phyloP scores from a whole-genome alignment of 2,888 invertebrate species.

The Anaspis maculata region DNA sequence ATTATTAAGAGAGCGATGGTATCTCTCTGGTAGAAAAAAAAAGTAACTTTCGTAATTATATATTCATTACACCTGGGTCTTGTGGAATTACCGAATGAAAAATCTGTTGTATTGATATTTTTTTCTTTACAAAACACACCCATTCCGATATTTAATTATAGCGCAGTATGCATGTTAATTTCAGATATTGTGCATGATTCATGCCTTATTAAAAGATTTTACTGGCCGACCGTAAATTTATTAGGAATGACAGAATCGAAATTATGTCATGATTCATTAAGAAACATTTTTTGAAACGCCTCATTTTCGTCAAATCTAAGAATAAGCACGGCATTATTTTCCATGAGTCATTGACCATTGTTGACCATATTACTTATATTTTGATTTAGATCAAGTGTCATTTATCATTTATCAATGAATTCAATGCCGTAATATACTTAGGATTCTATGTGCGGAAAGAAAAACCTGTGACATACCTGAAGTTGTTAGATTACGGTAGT shows the following conservation, averaged over 20 bases:
- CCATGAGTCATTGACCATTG: too few species aligned
- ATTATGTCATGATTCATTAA: too few species aligned
- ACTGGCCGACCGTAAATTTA: slow-evolving; percentile 8
- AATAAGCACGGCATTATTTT: too few species aligned
- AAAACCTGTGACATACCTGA: slow-evolving; percentile 21
- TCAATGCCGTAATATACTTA: too few species aligned
- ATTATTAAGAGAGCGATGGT: slow-evolving; percentile 1
- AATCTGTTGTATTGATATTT: too few species aligned
- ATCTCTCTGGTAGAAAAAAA: neutral
- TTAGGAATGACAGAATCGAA: slow-evolving; percentile 4
- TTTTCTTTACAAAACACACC: slow-evolving; percentile 8
- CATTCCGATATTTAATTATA: too few species aligned
- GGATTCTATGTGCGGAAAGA: too few species aligned
- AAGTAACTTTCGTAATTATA: slow-evolving; percentile 6
- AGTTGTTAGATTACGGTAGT: slow-evolving; percentile 20
- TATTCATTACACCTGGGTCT: slow-evolving; percentile 3
- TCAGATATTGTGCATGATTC: slow-evolving; percentile 12
- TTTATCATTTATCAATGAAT: too few species aligned
- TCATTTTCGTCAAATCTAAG: too few species aligned
- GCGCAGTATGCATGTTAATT: slow-evolving; percentile 13
- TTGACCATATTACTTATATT: too few species aligned
- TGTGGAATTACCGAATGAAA: slow-evolving; percentile 8
- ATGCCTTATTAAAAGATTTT: slow-evolving; percentile 13
- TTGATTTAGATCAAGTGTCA: too few species aligned
- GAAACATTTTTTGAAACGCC: too few species aligned